Percentiles rank a stretch among this genome's conserved stretches.
Conservation (phyloP, 2,113 vertebrate genomes). For the Choloepus hoffmanni region DNA sequence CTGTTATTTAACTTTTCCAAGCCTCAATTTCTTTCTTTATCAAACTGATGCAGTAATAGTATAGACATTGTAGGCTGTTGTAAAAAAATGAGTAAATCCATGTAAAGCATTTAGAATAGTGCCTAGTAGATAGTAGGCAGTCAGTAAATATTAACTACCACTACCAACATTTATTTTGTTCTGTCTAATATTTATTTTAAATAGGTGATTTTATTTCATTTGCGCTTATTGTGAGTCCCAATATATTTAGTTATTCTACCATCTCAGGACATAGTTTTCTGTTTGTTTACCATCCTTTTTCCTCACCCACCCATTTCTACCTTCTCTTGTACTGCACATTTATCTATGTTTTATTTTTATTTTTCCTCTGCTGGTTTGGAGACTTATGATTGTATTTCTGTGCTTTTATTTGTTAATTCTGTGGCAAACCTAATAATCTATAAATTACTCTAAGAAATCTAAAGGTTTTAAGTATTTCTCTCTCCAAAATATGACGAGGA, state of each 20-base stretch:
- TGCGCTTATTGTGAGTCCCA: background rate
- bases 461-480: background rate
- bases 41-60: background rate
- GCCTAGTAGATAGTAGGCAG: background rate
- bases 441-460: constrained; percentile 9
- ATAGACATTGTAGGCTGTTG: background rate
- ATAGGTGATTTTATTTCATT: background rate
- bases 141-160: background rate
- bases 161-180: background rate
- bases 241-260: background rate
- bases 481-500: background rate
- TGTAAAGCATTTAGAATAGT: background rate
- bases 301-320: background rate
- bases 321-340: background rate
- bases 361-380: background rate
- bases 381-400: background rate
- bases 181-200: background rate
- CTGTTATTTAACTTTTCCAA: constrained; percentile 42
- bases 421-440: background rate
- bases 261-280: background rate
- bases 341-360: constrained; percentile 5
- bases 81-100: background rate
- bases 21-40: background rate
- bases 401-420: constrained; percentile 34
- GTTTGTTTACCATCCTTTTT: background rate